Conservation (phyloP, 2,888 invertebrate species). For the Drosophila yooni region DNA sequence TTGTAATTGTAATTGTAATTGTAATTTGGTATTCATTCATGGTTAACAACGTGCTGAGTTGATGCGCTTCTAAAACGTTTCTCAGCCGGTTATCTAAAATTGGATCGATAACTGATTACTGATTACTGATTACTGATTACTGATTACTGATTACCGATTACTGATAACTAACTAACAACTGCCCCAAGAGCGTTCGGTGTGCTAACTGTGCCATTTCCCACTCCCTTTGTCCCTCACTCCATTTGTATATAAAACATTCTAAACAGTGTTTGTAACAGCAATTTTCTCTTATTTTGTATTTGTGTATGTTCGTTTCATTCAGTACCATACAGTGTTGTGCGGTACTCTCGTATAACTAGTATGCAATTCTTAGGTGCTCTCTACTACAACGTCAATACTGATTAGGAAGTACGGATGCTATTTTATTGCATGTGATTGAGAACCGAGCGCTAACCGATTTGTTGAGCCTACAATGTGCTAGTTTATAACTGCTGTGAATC, state of each 20-base stretch:
- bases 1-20: neutral
- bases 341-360: conserved; percentile 11
- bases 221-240: neutral
- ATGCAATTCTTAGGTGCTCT: conserved; percentile 26
- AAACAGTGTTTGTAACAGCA: neutral
- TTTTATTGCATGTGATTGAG: conserved; percentile 32
- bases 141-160: conserved; percentile 16
- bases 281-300: neutral
- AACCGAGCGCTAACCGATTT: conserved; percentile 16
- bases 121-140: conserved; percentile 21
- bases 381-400: conserved; percentile 54
- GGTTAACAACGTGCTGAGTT: conserved; percentile 27
- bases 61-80: conserved; percentile 43
- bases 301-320: neutral
- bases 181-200: conserved; percentile 29
- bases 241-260: conserved; percentile 1
- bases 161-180: conserved; percentile 44
- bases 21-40: conserved; percentile 4
- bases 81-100: conserved; percentile 60
- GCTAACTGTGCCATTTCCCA: conserved; percentile 38
- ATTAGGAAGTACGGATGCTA: conserved; percentile 51
- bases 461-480: conserved; percentile 47
- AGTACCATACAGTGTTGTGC: neutral
- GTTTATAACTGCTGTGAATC: conserved; percentile 20
- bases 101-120: conserved; percentile 11